A percentile compares a stretch with the other conserved stretches of the same genome.
phyloP scores from a whole-genome alignment of 2,888 invertebrate species.

The Junonia oenone region DNA sequence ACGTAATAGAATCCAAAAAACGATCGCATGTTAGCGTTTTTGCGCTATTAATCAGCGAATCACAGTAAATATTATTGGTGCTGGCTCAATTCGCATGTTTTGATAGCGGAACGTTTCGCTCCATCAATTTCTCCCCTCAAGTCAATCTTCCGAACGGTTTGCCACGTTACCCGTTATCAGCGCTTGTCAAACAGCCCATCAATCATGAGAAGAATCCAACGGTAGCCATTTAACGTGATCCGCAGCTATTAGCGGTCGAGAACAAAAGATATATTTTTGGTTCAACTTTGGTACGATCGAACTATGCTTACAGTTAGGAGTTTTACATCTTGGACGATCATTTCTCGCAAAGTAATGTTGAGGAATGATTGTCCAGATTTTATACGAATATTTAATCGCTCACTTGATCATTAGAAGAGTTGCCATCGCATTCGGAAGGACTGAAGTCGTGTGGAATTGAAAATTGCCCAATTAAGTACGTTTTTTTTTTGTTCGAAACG shows the following conservation, averaged over 20 bases:
- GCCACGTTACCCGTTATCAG: slow-evolving; percentile 56
- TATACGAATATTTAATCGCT: slow-evolving; percentile 16
- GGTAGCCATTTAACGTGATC: slow-evolving; percentile 47
- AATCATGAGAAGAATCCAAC: slow-evolving; percentile 57
- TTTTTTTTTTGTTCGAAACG: not conserved
- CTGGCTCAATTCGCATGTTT: slow-evolving; percentile 42
- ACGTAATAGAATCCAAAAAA: slow-evolving; percentile 23
- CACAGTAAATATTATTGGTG: slow-evolving; percentile 29
- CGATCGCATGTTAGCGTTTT: slow-evolving; percentile 16
- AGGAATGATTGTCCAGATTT: slow-evolving; percentile 20
- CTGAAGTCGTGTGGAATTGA: not conserved
- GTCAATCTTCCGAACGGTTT: slow-evolving; percentile 61
- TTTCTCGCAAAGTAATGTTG: slow-evolving; percentile 6
- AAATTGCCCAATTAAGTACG: not conserved
- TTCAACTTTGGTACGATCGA: slow-evolving; percentile 38
- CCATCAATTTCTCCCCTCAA: slow-evolving; percentile 44
- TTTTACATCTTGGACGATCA: slow-evolving; percentile 26
- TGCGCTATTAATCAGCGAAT: slow-evolving; percentile 22
- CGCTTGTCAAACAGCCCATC: slow-evolving; percentile 60
- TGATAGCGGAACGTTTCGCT: slow-evolving; percentile 40
- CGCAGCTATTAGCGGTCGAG: slow-evolving; percentile 51
- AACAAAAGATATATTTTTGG: slow-evolving; percentile 58
- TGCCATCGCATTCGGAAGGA: slow-evolving; percentile 13
- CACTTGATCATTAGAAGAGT: slow-evolving; percentile 17
- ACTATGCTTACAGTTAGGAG: slow-evolving; percentile 31